Evolutionary conservation across 1,140 invertebrate genomes (phyloP), one percentile per base, ranked within the genome.

Genomic region (Dreissena rostriformis): DNA sequence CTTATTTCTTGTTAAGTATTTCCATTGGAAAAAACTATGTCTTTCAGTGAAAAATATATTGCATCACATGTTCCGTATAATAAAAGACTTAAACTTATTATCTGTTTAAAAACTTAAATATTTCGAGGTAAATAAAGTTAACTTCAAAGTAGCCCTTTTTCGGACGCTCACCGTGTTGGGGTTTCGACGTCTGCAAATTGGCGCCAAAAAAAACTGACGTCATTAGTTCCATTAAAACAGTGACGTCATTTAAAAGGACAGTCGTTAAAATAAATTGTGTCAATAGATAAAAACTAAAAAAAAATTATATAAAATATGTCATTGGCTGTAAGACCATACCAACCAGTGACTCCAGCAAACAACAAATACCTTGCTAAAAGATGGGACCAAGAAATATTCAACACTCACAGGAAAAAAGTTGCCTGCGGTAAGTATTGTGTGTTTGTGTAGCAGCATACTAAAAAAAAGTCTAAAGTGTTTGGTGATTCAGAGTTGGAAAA

Each of bases 371-470:
- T 91, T 65, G 85, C 86, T 67, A 85, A 87, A 75, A 88, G 82
- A 86, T 91, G 91, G 91, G 91, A 91, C 72, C 86, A 90, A 49
- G 85, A 86, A 17, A 79, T 82, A 63, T 91, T 76, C 66, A 84
- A 87, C 28, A 77, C 73, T 17, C 91, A 91, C 65, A 67, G 86
- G 51, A 78, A 84, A 19, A 90, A 90, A 68, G 87, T 90, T 24
- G 73, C 77, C 19, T 28, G 71, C 26, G 85, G 86, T 89, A 75
- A 81, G 75, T 76, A 5, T 39, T 39, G 39, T 39, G 39, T 39
- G 8, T 39, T 39, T 2, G 2, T 39, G 8, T 39, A 39, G 39
- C 39, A 5, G 39, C 29, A n/a, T 10, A 26, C 51, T 61, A n/a
- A 2, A 57, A 57, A 57, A 19, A 14, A 14, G 12, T 61, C 2